Conservation (phyloP, 2,113 vertebrate genomes). For the Laticauda laticaudata region DNA sequence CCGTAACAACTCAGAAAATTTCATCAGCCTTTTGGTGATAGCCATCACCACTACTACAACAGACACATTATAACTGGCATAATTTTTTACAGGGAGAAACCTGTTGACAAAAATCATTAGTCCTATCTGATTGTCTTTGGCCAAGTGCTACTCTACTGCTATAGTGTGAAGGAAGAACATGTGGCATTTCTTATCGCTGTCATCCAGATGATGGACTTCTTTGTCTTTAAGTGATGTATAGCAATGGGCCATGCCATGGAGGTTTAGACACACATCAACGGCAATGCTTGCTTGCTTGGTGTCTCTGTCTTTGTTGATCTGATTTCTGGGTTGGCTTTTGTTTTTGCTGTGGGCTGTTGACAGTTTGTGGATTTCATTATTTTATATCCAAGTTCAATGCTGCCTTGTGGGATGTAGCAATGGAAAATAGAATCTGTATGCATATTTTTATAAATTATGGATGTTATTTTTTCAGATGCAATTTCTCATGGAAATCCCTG, state of each 20-base stretch:
- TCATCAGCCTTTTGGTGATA: neutral
- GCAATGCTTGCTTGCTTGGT: neutral
- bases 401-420: neutral
- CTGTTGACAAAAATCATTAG: neutral
- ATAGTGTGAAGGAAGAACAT: neutral
- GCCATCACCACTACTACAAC: neutral
- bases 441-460: neutral
- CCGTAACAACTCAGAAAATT: neutral
- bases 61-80: neutral
- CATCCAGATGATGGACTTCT: neutral
- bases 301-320: neutral
- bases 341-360: neutral
- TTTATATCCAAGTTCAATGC: neutral
- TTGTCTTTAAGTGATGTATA: neutral
- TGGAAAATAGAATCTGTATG: neutral
- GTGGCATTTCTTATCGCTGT: neutral
- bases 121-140: neutral
- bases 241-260: neutral
- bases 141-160: neutral
- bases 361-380: neutral
- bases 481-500: neutral
- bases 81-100: neutral
- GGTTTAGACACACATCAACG: neutral
- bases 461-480: neutral
- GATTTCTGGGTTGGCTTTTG: neutral